Conservation (phyloP, 2,888 invertebrate genomes). For the Plemyria rubiginata region DNA sequence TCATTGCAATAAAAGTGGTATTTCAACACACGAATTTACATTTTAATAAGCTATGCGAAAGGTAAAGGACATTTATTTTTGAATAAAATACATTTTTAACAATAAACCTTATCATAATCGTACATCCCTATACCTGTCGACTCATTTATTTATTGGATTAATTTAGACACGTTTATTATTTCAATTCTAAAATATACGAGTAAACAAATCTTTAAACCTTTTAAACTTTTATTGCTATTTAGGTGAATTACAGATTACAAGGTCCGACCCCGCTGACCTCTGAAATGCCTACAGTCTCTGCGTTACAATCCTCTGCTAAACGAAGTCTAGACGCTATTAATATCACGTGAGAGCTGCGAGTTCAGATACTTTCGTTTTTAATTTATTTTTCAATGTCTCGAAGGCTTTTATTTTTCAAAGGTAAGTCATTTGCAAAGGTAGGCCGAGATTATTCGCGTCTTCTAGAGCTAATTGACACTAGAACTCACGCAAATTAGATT, state of each 20-base stretch:
- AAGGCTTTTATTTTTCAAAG: slow-evolving; percentile 19
- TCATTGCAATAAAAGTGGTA: slow-evolving; percentile 12
- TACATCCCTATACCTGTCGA: too few relatives aligned
- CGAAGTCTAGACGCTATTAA: slow-evolving; percentile 60
- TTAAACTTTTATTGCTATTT: slow-evolving; percentile 10
- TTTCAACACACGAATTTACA: slow-evolving; percentile 8
- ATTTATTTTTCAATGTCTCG: slow-evolving; percentile 21
- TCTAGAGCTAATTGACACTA: background rate
- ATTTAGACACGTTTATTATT: background rate
- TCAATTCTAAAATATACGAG: background rate
- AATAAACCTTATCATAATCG: background rate
- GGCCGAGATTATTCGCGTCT: slow-evolving; percentile 12
- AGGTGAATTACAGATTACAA: slow-evolving; percentile 29
- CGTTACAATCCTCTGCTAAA: slow-evolving; percentile 51
- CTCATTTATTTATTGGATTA: background rate
- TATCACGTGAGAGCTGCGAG: slow-evolving; percentile 50
- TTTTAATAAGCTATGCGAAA: slow-evolving; percentile 6
- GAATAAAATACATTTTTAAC: background rate
- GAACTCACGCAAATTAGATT: slow-evolving; percentile 1
- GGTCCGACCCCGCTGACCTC: slow-evolving; percentile 27
- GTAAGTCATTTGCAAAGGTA: slow-evolving; percentile 22
- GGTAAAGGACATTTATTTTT: slow-evolving; percentile 6
- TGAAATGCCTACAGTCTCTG: slow-evolving; percentile 36
- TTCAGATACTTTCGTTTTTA: slow-evolving; percentile 41
- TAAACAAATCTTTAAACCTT: background rate